Base-by-base conservation (phyloP, 2,797 vertebrate genomes). In the Smutsia gigantea region DNA sequence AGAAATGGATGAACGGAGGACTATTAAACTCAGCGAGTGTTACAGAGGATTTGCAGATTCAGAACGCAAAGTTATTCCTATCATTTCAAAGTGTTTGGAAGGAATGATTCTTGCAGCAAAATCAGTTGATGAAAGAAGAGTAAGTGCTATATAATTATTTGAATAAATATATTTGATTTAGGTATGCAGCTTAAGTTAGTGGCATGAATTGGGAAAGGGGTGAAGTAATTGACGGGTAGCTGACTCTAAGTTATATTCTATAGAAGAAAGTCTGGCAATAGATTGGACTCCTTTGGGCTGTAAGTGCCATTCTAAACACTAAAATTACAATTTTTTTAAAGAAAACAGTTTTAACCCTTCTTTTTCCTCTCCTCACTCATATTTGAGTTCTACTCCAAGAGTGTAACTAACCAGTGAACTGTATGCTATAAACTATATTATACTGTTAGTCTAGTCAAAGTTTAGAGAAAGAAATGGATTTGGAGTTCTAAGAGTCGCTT, bases 41-140 rank as follows among this genome's bases (percentile, higher is more conserved):
- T 99, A 99, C 98, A 99, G 99, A 98, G 99, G 98, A 97, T 99
- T 99, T 92, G 99, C 99, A 13, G 99, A 99, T 98, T 99, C 99
- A 29, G 99, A 99, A 98, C 98, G 99, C 91, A 99, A 99, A 98
- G 99, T 99, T 98, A 98, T 99, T 97, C 99, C 99, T 2, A 99
- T 99, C 96, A 98, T 99, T 97, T 99, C 99, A 42, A 99, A 99
- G 97, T 99, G 99, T 98, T 98, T 99, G 97, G 99, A 99, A 94
- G 99, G 99, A 98, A 99, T 99, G 99, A 99, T 99, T 97, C 98
- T 99, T 68, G 99, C 99, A 23, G 99, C 99, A 94, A 99, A 99
- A 98, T 99, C 99, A 34, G 99, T 99, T 51, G 99, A 99, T 95
- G 99, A 99, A 94, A 99, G 99, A 74, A 98, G 98, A 98, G 99